A percentile compares a stretch with the other conserved stretches of the same genome.
These are phyloP conservation scores for Barbus barbus DNA, from an alignment of 2,113 vertebrate species.

Conservation along the genomic window DNA sequence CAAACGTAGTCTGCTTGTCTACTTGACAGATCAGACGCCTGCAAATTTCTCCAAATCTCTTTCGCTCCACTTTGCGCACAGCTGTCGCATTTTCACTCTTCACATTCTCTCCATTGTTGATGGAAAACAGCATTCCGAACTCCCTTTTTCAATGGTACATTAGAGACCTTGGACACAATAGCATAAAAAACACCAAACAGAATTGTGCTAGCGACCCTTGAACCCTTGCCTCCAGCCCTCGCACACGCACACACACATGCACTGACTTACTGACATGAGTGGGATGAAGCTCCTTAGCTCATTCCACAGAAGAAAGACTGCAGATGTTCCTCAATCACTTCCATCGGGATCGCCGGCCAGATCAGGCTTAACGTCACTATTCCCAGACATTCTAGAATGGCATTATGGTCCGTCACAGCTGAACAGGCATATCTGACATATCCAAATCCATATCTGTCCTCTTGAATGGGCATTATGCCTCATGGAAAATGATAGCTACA, in stretches of 20 bases:
- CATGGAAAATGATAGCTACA: slow-evolving; percentile 9
- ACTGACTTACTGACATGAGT: slow-evolving; percentile 42
- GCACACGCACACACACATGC: neutral
- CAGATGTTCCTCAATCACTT: slow-evolving; percentile 57
- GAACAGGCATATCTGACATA: slow-evolving; percentile 19
- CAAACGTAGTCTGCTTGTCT: slow-evolving; percentile 25
- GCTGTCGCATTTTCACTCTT: slow-evolving; percentile 42
- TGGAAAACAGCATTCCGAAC: slow-evolving; percentile 53
- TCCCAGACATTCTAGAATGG: neutral
- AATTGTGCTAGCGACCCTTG: slow-evolving; percentile 46
- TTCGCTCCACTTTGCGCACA: slow-evolving; percentile 23
- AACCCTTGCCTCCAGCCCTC: slow-evolving; percentile 41
- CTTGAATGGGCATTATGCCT: neutral
- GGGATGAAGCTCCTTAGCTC: slow-evolving; percentile 45
- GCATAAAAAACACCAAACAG: slow-evolving; percentile 47
- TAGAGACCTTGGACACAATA: slow-evolving; percentile 51
- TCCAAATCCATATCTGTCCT: neutral
- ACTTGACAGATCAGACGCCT: slow-evolving; percentile 33
- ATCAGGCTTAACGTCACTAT: slow-evolving; percentile 2
- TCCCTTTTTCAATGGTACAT: slow-evolving; percentile 53
- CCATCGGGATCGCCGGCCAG: slow-evolving; percentile 38
- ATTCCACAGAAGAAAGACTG: slow-evolving; percentile 27
- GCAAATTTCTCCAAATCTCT: slow-evolving; percentile 11
- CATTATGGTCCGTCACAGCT: slow-evolving; percentile 9
- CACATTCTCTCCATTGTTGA: slow-evolving; percentile 44